Conservation (phyloP, 2,797 vertebrate species). For the Sternotherus odoratus region DNA sequence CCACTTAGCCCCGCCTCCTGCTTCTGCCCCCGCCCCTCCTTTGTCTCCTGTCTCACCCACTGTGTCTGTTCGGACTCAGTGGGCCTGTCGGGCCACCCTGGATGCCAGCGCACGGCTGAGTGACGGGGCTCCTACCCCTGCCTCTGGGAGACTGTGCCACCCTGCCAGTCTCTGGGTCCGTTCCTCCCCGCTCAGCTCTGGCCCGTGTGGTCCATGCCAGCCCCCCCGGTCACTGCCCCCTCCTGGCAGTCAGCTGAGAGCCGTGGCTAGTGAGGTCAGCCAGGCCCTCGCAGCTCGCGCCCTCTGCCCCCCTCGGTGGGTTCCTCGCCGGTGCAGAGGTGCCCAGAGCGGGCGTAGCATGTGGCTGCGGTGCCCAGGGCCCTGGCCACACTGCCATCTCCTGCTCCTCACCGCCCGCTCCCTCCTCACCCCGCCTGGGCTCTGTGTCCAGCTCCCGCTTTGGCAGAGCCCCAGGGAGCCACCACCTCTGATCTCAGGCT, state of each 20-base stretch:
- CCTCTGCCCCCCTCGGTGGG: background rate
- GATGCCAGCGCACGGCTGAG: too few species aligned
- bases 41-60: background rate
- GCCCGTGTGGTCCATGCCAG: background rate
- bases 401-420: background rate
- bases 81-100: too few species aligned
- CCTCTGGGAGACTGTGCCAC: too few species aligned
- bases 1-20: background rate
- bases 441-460: background rate
- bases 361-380: too few species aligned
- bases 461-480: background rate
- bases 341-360: too few species aligned
- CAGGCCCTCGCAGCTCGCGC: background rate
- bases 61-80: too few species aligned
- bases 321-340: too few species aligned
- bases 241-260: background rate
- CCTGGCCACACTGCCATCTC: background rate
- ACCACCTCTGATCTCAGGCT: too few species aligned
- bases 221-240: background rate
- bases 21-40: too few species aligned
- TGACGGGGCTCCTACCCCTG: background rate
- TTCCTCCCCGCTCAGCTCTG: background rate
- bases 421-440: background rate
- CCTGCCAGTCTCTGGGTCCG: fast-evolving
- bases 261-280: too few species aligned